These are phyloP conservation scores for Cordilura impudica DNA, from an alignment of 2,888 invertebrate species.

Conservation along the genomic window DNA sequence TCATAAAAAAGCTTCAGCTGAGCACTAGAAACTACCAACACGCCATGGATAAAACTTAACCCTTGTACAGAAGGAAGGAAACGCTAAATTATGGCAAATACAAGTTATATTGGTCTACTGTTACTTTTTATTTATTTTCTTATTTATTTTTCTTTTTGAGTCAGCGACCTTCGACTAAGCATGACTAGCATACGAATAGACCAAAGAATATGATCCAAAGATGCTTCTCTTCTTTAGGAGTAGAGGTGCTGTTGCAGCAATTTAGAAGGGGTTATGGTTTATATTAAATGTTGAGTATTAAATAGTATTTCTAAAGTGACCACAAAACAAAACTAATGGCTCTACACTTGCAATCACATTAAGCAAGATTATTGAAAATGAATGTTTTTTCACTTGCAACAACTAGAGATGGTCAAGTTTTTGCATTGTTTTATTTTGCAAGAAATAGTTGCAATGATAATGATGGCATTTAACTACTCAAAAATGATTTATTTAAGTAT, in stretches of 20 bases:
- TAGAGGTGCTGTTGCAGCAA: neutral
- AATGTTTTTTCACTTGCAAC: conserved; percentile 17
- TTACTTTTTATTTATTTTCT: neutral
- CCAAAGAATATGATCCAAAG: too few species aligned
- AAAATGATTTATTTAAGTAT: neutral
- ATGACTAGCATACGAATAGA: conserved; percentile 21
- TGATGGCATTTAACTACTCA: neutral
- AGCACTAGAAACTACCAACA: neutral
- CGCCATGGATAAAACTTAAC: neutral
- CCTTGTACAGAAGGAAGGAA: conserved; percentile 37
- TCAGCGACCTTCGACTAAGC: conserved; percentile 13
- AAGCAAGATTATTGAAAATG: conserved; percentile 42
- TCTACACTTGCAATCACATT: conserved; percentile 39
- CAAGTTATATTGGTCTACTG: conserved; percentile 34
- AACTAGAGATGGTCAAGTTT: neutral
- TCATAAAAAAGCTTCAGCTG: conserved; percentile 36
- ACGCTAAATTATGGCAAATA: conserved; percentile 56
- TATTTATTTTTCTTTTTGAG: neutral
- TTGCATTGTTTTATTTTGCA: neutral
- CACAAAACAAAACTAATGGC: conserved; percentile 37
- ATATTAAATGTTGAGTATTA: neutral
- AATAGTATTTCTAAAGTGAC: conserved; percentile 31
- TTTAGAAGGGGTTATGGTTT: neutral
- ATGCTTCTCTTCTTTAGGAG: too few species aligned
- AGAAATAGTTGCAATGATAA: neutral